These are phyloP conservation scores for Centropus bengalensis DNA, from an alignment of 2,113 vertebrate species.

Conservation along the genomic window DNA sequence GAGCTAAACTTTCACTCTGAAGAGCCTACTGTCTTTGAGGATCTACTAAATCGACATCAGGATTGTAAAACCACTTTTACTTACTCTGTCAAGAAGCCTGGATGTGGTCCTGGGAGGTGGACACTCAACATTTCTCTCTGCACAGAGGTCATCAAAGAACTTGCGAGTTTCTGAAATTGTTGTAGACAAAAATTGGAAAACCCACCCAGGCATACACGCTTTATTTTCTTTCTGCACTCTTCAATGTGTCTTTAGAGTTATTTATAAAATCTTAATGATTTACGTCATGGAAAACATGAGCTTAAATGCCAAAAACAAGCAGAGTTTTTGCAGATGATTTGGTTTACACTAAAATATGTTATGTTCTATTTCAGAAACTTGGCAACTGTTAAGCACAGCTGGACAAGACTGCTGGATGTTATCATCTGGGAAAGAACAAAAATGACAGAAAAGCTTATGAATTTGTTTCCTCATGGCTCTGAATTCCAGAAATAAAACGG, in stretches of 20 bases:
- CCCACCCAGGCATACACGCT: neutral
- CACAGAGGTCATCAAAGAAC: conserved; percentile 91
- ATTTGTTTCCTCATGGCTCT: neutral
- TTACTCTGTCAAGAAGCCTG: conserved; percentile 95
- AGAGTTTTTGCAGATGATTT: neutral
- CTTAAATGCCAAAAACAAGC: neutral
- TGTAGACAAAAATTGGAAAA: neutral
- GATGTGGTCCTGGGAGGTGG: conserved; percentile 92
- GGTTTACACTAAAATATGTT: neutral
- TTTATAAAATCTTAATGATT: neutral
- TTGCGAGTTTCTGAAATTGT: conserved; percentile 86
- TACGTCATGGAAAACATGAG: neutral
- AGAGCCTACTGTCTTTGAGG: neutral
- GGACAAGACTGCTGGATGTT: neutral
- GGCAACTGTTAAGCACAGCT: neutral
- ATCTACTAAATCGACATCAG: too few relatives aligned
- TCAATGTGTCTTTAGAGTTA: rapidly evolving
- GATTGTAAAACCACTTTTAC: neutral
- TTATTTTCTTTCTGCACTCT: neutral
- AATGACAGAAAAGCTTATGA: neutral
- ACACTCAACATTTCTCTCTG: conserved; percentile 89
- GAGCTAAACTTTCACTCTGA: neutral
- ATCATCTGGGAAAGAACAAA: neutral
- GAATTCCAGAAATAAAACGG: neutral
- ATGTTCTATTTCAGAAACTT: neutral